Percentiles rank a stretch among this genome's conserved stretches.
Conservation (phyloP, 2,797 vertebrate genomes). For the Clarias fuscus region DNA sequence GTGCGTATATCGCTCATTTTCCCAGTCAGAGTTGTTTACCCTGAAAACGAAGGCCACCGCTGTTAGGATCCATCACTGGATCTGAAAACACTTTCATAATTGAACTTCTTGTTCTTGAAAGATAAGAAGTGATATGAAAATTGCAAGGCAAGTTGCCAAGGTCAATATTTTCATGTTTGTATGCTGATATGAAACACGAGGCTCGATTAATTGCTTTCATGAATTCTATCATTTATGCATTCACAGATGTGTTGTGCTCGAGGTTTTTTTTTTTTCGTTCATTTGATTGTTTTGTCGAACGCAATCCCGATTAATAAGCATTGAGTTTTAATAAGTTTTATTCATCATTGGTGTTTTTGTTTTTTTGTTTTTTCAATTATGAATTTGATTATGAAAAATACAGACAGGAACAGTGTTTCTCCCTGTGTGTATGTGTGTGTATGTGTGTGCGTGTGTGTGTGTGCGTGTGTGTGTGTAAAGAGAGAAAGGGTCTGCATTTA, state of each 20-base stretch:
- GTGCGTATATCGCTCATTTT: conserved; percentile 43
- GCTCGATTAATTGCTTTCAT: background rate
- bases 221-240: background rate
- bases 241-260: background rate
- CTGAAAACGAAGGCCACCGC: conserved; percentile 35
- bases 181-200: background rate
- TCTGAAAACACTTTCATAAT: conserved; percentile 7
- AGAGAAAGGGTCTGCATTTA: background rate
- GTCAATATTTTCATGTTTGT: conserved; percentile 5
- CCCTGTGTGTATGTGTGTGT: too few species aligned
- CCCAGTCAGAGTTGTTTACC: conserved; percentile 44
- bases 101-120: conserved; percentile 27
- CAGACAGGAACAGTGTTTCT: background rate
- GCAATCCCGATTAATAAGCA: background rate
- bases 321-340: background rate
- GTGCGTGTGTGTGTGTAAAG: too few species aligned
- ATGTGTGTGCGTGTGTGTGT: too few species aligned
- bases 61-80: conserved; percentile 19
- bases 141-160: background rate
- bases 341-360: background rate
- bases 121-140: background rate
- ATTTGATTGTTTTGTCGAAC: background rate
- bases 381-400: background rate
- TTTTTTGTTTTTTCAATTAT: background rate
- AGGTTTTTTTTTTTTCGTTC: background rate